These are phyloP conservation scores for Sebastes vulpes DNA, from an alignment of 2,797 vertebrate genomes.

Conservation along the genomic window DNA sequence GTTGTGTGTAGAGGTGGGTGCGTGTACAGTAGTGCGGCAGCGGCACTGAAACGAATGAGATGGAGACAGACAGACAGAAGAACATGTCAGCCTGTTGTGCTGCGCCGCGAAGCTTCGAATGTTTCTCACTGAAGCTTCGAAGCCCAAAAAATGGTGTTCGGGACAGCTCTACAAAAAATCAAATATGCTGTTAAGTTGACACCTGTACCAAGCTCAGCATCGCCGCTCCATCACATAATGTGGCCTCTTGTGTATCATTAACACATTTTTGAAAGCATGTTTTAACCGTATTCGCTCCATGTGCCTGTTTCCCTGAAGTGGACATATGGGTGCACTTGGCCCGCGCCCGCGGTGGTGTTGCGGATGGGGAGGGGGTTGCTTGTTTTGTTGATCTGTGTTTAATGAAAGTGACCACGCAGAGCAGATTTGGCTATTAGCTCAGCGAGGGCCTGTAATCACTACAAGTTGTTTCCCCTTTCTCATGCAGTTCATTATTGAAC, in stretches of 20 bases:
- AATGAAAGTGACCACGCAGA: conserved; percentile 75
- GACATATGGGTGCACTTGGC: conserved; percentile 9
- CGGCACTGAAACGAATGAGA: no score
- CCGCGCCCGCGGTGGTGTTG: neutral
- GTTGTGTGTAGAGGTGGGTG: no score
- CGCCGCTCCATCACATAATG: neutral
- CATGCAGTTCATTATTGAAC: conserved; percentile 76
- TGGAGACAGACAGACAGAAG: no score
- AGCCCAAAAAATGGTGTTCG: no score
- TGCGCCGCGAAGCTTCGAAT: no score
- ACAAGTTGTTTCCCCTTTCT: conserved; percentile 77
- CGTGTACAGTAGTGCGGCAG: no score
- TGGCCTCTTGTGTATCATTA: conserved; percentile 4
- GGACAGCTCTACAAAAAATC: neutral
- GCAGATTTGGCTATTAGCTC: conserved; percentile 77
- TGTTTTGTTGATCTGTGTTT: conserved; percentile 79
- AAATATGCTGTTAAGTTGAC: neutral
- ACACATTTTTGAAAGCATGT: conserved; percentile 3
- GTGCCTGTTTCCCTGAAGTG: conserved; percentile 18
- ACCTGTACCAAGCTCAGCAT: neutral
- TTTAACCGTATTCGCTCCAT: conserved; percentile 11
- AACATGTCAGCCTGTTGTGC: no score
- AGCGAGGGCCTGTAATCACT: conserved; percentile 75
- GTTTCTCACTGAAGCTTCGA: no score
- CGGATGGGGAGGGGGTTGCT: neutral